A percentile compares a stretch with the other conserved stretches of the same genome.
Conservation (phyloP, 2,888 invertebrate genomes). For the Melinaea menophilus region DNA sequence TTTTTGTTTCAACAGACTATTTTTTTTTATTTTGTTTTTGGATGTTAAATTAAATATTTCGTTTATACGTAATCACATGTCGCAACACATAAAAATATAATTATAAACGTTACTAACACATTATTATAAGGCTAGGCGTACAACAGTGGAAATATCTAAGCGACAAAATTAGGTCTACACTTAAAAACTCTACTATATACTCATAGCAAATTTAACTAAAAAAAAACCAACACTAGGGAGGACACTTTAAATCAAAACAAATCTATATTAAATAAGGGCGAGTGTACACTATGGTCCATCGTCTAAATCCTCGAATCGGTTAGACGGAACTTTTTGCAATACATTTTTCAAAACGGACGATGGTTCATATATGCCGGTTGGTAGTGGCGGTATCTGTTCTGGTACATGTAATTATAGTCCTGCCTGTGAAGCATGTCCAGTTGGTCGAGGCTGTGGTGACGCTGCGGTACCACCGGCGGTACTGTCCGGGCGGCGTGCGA, state of each 20-base stretch:
- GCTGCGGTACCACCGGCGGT: constrained; percentile 53
- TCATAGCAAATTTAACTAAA: too few relatives aligned
- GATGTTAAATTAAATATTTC: background rate
- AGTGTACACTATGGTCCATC: constrained; percentile 40
- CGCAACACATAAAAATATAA: background rate
- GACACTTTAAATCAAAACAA: too few relatives aligned
- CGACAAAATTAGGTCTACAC: constrained; percentile 15
- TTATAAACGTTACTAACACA: constrained; percentile 3
- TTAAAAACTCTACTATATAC: background rate
- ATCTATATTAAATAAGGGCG: too few relatives aligned
- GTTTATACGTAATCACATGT: background rate
- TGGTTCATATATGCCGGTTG: constrained; percentile 66
- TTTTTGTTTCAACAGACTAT: too few relatives aligned
- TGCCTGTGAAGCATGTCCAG: constrained; percentile 69
- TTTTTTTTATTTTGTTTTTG: too few relatives aligned
- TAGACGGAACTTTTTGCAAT: constrained; percentile 73
- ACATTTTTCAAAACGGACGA: constrained; percentile 75
- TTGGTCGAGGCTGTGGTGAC: constrained; percentile 72
- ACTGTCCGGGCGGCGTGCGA: constrained; percentile 64
- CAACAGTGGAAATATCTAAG: constrained; percentile 26
- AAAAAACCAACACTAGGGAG: too few relatives aligned
- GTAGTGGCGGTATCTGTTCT: constrained; percentile 59
- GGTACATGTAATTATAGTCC: constrained; percentile 60
- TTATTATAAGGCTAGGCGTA: constrained; percentile 23
- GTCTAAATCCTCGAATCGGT: constrained; percentile 68